These are phyloP conservation scores for Oxyura jamaicensis DNA, from an alignment of 2,113 vertebrate genomes.

Conservation along the genomic window DNA sequence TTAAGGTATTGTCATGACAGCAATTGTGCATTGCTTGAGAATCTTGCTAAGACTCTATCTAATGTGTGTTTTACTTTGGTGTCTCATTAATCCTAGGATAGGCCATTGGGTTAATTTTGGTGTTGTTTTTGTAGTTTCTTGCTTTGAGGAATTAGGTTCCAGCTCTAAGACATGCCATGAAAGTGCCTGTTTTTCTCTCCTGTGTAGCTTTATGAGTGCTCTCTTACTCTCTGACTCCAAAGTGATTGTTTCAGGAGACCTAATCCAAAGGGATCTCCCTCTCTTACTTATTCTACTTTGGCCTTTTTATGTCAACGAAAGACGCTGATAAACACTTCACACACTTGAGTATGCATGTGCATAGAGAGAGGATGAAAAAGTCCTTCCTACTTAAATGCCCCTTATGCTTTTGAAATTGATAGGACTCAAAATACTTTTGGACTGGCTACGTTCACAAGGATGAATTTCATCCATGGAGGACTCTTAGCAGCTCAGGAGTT, in stretches of 20 bases:
- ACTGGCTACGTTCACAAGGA: not conserved
- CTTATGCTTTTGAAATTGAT: not conserved
- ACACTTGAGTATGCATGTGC: not conserved
- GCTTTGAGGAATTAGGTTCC: not conserved
- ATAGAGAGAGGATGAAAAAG: not conserved
- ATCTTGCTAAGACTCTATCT: not conserved
- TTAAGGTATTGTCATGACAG: not conserved
- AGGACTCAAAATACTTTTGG: not conserved
- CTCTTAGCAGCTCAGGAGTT: slow-evolving; percentile 44
- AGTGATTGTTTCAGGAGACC: not conserved
- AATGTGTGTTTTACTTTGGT: not conserved
- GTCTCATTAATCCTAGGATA: not conserved
- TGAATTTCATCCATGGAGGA: not conserved
- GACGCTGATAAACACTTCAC: not conserved
- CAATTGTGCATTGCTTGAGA: not conserved
- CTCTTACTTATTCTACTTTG: not conserved
- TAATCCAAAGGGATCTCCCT: not conserved
- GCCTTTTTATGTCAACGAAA: not conserved
- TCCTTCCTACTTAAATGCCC: not conserved
- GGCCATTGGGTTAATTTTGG: not conserved
- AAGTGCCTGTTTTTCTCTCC: not conserved
- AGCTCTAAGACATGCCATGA: not conserved
- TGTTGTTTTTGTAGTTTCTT: not conserved
- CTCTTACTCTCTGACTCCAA: not conserved
- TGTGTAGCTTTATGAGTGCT: not conserved